phyloP scores from a whole-genome alignment of 2,113 vertebrate genomes.

The Hippopotamus amphibius region DNA sequence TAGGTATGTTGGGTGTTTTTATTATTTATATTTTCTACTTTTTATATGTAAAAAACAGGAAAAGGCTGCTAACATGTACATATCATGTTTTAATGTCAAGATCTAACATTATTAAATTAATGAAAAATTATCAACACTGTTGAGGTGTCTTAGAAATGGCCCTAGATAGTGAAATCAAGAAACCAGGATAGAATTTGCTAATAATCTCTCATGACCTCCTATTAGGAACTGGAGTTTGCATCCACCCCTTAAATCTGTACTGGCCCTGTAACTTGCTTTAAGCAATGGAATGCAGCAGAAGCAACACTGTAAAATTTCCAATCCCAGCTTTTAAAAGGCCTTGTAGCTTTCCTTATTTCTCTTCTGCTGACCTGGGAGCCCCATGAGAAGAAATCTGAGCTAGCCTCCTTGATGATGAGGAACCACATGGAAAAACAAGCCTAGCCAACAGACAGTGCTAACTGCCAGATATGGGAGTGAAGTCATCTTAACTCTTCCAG shows the following conservation, averaged over 20 bases:
- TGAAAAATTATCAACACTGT: not conserved
- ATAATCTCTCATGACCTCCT: not conserved
- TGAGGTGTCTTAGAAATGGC: not conserved
- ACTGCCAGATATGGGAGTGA: not conserved
- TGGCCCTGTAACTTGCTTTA: not conserved
- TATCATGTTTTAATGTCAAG: slow-evolving; percentile 53
- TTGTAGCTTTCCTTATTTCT: not conserved
- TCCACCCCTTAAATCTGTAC: not conserved
- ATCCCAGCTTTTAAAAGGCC: not conserved
- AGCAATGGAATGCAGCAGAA: not conserved
- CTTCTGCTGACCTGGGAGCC: not conserved
- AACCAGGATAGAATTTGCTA: slow-evolving; percentile 9
- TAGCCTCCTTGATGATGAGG: not conserved
- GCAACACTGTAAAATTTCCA: not conserved
- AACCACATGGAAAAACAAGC: not conserved
- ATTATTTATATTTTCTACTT: slow-evolving; percentile 12
- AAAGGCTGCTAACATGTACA: not conserved
- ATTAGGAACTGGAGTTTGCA: not conserved
- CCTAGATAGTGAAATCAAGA: slow-evolving; percentile 22
- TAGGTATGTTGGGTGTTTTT: not conserved
- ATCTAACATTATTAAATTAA: slow-evolving; percentile 44
- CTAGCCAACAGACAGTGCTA: not conserved
- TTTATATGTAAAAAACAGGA: not conserved
- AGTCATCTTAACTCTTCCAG: not conserved
- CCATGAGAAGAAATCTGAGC: not conserved